phyloP scores from a whole-genome alignment of 2,888 invertebrate species.

The Habrosyne pyritoides region DNA sequence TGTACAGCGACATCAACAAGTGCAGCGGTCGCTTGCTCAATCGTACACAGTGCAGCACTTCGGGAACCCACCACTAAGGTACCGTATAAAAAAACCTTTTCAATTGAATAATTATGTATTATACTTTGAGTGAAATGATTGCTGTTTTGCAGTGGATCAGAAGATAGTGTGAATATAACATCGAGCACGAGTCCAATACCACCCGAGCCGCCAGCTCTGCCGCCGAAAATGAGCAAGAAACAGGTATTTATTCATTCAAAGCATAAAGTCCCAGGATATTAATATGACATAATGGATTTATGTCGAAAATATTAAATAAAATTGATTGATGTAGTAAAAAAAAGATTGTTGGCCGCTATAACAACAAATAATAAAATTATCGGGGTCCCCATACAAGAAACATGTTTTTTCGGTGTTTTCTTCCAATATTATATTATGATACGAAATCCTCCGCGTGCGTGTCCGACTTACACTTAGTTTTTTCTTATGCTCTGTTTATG shows the following conservation, averaged over 20 bases:
- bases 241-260: constrained; percentile 45
- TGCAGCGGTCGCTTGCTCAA: constrained; percentile 73
- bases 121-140: constrained; percentile 3
- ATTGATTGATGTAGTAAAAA: too few species aligned
- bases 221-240: constrained; percentile 82
- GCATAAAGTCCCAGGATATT: neutral
- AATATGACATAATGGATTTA: too few species aligned
- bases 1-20: constrained; percentile 69
- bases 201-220: constrained; percentile 80
- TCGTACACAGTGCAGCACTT: constrained; percentile 78
- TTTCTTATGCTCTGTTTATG: too few species aligned
- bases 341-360: too few species aligned
- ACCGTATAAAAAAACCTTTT: constrained; percentile 14
- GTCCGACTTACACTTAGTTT: too few species aligned
- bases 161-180: constrained; percentile 72
- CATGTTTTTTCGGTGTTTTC: neutral
- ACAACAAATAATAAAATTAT: too few species aligned
- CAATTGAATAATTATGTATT: neutral
- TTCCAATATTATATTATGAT: too few species aligned
- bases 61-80: constrained; percentile 72
- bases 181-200: constrained; percentile 76
- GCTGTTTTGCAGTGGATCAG: constrained; percentile 63
- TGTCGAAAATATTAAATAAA: too few species aligned
- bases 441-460: too few species aligned
- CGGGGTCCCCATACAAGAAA: too few species aligned